Percentiles rank a stretch among this genome's conserved stretches.
Evolutionary conservation across 1,140 invertebrate genomes (phyloP).

Genomic region (Heliconius hermathena): DNA sequence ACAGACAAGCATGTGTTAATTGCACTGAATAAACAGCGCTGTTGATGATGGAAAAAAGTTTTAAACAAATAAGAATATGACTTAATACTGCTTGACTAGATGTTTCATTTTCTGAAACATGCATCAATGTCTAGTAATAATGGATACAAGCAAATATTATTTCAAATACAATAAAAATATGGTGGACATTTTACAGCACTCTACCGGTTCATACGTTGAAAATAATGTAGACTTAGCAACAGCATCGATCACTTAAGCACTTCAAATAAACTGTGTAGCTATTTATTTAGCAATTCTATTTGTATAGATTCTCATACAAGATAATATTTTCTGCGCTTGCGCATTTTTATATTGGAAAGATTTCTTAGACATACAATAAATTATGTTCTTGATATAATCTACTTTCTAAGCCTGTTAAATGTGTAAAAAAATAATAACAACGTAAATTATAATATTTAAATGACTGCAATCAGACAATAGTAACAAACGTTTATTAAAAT

Average conservation of each 20-base stretch:
- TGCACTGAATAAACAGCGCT: conserved; percentile 25
- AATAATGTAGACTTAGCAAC: neutral
- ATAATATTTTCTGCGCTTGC: neutral
- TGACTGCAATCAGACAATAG: neutral
- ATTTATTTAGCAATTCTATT: no score
- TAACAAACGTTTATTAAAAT: neutral
- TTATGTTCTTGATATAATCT: no score
- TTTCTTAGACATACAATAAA: neutral
- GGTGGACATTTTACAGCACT: neutral
- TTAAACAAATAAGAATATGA: neutral
- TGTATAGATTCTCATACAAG: neutral
- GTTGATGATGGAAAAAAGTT: neutral
- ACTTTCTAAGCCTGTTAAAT: no score
- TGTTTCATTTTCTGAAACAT: neutral
- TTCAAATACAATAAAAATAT: neutral
- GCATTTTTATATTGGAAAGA: neutral
- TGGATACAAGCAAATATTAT: neutral
- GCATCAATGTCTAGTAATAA: neutral
- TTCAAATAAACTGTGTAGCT: neutral
- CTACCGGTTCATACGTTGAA: neutral
- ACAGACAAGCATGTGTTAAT: conserved; percentile 43
- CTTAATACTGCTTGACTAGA: neutral
- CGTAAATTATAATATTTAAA: neutral
- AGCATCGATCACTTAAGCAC: neutral
- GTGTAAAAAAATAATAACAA: no score